These are phyloP conservation scores for Ellobius talpinus DNA, from an alignment of 2,113 vertebrate species.

Conservation along the genomic window DNA sequence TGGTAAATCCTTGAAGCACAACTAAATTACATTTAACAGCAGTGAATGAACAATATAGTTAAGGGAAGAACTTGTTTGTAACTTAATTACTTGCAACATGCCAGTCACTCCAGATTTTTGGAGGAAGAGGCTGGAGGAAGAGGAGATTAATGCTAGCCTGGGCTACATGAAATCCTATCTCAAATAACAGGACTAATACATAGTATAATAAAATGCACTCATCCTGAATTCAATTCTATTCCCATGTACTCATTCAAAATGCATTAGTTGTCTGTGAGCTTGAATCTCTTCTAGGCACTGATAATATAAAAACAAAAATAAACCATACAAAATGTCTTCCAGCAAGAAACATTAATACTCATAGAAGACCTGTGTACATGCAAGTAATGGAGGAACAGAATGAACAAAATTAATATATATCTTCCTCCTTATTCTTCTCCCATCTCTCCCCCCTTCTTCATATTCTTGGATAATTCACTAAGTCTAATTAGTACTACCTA, in stretches of 20 bases:
- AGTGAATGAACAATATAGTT: background rate
- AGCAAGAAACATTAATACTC: background rate
- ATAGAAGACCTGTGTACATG: background rate
- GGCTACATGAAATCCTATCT: background rate
- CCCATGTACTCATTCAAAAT: background rate
- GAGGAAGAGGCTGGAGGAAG: background rate
- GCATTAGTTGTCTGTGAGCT: background rate
- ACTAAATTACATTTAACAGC: background rate
- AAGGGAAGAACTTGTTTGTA: background rate
- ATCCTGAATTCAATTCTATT: slow-evolving; percentile 18
- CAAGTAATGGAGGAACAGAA: background rate
- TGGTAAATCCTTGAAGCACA: background rate
- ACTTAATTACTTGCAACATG: background rate
- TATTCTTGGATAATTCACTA: background rate
- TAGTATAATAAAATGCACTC: background rate
- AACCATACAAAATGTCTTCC: background rate
- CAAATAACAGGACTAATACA: background rate
- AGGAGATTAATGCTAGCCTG: background rate
- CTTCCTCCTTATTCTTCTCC: background rate
- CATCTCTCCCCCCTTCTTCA: background rate
- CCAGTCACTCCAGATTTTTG: background rate
- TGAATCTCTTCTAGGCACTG: background rate
- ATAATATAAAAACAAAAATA: background rate
- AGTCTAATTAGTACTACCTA: background rate
- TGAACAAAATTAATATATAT: background rate